Base-by-base conservation (phyloP, 2,888 invertebrate genomes). In the Rotaria socialis region DNA sequence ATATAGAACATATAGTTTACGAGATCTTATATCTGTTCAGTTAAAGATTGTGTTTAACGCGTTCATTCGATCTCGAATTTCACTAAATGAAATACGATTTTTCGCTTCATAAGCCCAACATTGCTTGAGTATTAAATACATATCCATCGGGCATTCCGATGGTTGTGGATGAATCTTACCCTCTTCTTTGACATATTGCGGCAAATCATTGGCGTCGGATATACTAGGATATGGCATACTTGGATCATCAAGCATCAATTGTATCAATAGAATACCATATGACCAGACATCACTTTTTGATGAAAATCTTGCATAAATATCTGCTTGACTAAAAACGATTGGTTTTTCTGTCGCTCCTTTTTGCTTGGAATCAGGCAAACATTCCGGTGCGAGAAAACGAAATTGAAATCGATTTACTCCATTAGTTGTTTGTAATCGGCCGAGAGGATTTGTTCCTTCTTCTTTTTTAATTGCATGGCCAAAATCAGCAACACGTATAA, bases 201-300 rank as follows among this genome's bases (percentile, higher is more conserved):
- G 2, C 24, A 80, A 24, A 14, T 80, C 80, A n/a, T 10, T 2
- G 4, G 4, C 24, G 6, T 43, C 24, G 2, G 0, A 0, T 10
- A 80, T 22, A 41, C 22, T 6, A 47, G 80, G 80, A 80, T 80
- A 80, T 24, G 80, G 80, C 6, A 47, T 80, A 0, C 14, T 1
- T n/a, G 80, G 80, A n/a, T 80, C 19, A 4, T 19, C 7, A 24
- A 80, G 43, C 43, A 80, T 47, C n/a, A 80, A 4, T 80, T 80
- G 80, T 47, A 80, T n/a, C 24, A 86, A 75, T 24, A 75, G 35
- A 47, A 86, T 55, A 11, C 86, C 86, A 85, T 75, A 85, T 8
- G 86, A 86, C 86, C 86, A 86, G 24, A 86, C 85, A 60, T 86
- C 86, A n/a, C 47, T 47, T 22, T 80, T 80, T 5, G 47, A 47